Base-by-base conservation (phyloP, 2,797 vertebrate genomes). In the Yasuhikotakia modesta region DNA sequence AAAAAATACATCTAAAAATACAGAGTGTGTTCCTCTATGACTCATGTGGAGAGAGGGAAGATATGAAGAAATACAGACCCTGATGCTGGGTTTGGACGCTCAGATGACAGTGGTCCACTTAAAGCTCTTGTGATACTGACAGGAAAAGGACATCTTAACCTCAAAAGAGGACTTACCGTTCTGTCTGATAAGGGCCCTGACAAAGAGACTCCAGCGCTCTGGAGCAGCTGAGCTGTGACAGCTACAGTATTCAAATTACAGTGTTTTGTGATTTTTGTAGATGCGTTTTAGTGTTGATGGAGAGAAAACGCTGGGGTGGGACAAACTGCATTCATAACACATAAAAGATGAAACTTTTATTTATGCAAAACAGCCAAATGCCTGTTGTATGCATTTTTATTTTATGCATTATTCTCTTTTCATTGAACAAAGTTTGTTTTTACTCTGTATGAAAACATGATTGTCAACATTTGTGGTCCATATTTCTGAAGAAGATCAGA, bases 1-100 rank as follows among this genome's bases (percentile, higher is more conserved):
- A n/a, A n/a, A 79, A 81, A 76, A 27, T 5, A 58, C 55, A 60
- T 55, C 65, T 81, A 67, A 45, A 81, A 69, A 79, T 68, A 73
- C 39, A 77, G 55, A 46, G 27, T 16, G 50, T 58, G 22, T 13
- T 69, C 45, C 24, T 67, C 14, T 61, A 67, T 65, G 48, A 66
- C 53, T 19, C 71, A 12, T 46, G 46, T 11, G 55, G 60, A 16
- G 70, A 58, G 58, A 50, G 8, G 13, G 17, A 39, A 60, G 17
- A 68, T 66, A 74, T 24, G 16, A 22, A 5, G 22, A 8, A 58
- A 27, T 27, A n/a, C 1, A 35, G 14, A 16, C 14, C 46, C 19
- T 75, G 63, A 57, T 66, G 50, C 53, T 66, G 50, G 17, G 16
- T 75, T 66, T 66, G 73, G 61, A 66, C 55, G 32, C 48, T 55